Percentiles rank a stretch among this genome's conserved stretches.
phyloP scores from a whole-genome alignment of 2,888 invertebrate genomes.

The Melanchra persicariae region DNA sequence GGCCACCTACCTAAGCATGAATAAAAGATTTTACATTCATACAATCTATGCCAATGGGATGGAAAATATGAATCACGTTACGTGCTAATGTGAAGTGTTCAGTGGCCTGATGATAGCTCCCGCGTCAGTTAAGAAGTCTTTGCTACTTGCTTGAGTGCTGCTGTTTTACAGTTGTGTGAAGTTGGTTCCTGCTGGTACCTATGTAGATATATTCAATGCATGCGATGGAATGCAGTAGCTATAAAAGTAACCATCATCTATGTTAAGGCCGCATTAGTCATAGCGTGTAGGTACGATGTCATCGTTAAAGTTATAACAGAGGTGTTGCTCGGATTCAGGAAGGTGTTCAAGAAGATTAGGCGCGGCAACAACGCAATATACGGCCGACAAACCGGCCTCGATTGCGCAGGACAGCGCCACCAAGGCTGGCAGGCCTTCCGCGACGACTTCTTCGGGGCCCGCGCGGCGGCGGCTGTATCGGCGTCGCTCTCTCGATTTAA shows the following conservation, averaged over 20 bases:
- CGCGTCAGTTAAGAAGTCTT: neutral
- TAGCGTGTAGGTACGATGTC: conserved; percentile 66
- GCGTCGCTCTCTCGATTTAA: conserved; percentile 87
- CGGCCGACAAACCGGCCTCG: conserved; percentile 87
- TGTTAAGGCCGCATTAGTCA: conserved; percentile 60
- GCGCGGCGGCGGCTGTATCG: conserved; percentile 71
- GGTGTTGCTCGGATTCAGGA: conserved; percentile 75
- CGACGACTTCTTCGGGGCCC: conserved; percentile 87
- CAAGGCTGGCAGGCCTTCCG: conserved; percentile 89
- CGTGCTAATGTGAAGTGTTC: neutral
- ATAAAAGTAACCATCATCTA: conserved; percentile 24
- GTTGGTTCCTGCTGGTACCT: neutral
- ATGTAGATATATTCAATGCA: conserved; percentile 10
- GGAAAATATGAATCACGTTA: conserved; percentile 19
- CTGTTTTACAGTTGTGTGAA: neutral
- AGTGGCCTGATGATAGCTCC: conserved; percentile 4
- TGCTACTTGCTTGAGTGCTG: neutral
- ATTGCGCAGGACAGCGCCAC: conserved; percentile 89
- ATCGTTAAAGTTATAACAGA: conserved; percentile 78
- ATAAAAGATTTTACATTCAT: conserved; percentile 34
- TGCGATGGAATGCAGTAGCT: conserved; percentile 15
- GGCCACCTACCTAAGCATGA: conserved; percentile 18
- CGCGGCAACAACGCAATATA: conserved; percentile 84
- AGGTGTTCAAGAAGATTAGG: conserved; percentile 84
- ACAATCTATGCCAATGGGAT: conserved; percentile 17